These are phyloP conservation scores for Stegodyphus dumicola DNA, from an alignment of 1,140 invertebrate species.

Conservation along the genomic window DNA sequence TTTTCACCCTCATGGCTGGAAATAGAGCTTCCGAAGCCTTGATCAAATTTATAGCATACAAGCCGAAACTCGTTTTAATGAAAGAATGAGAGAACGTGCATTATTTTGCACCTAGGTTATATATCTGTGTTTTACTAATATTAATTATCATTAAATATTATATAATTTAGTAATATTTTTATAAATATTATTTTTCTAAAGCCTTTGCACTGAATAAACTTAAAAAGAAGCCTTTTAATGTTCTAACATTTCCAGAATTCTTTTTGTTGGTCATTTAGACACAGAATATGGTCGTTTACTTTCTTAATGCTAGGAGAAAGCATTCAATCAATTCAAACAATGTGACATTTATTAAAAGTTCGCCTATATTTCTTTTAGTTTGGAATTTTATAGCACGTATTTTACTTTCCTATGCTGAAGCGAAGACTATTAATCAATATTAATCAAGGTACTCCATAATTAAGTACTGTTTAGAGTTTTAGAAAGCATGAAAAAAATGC, in stretches of 20 bases:
- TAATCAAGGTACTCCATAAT: too few species aligned
- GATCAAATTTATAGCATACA: not conserved
- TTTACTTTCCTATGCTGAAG: too few species aligned
- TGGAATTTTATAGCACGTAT: too few species aligned
- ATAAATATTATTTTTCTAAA: not conserved
- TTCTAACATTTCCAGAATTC: not conserved
- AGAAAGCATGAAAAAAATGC: too few species aligned
- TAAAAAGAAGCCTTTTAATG: not conserved
- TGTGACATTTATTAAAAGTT: too few species aligned
- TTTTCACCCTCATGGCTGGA: not conserved
- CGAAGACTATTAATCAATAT: too few species aligned
- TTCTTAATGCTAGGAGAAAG: not conserved
- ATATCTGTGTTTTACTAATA: not conserved
- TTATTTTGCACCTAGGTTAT: not conserved
- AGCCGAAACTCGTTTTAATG: not conserved
- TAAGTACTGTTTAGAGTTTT: too few species aligned
- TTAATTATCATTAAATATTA: not conserved
- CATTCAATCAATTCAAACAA: too few species aligned
- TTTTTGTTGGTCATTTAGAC: not conserved
- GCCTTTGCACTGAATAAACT: not conserved
- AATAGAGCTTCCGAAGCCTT: not conserved
- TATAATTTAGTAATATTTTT: too few species aligned
- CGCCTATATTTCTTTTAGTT: too few species aligned
- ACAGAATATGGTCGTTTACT: not conserved
- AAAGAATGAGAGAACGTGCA: not conserved